These are phyloP conservation scores for Erebia epiphron DNA, from an alignment of 2,888 invertebrate genomes.

Conservation along the genomic window DNA sequence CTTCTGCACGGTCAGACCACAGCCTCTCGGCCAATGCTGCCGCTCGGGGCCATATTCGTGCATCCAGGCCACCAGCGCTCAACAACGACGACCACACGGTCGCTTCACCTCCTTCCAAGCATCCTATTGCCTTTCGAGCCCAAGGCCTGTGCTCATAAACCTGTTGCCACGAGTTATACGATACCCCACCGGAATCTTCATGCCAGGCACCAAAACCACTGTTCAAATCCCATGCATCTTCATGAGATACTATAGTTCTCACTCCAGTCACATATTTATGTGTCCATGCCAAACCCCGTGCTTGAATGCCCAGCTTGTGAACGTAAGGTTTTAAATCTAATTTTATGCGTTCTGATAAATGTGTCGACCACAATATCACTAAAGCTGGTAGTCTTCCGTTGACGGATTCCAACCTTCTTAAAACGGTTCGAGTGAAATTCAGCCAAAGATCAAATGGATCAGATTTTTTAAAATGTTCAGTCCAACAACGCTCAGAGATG, in stretches of 20 bases:
- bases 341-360: slow-evolving; percentile 54
- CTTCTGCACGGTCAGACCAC: slow-evolving; percentile 84
- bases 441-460: slow-evolving; percentile 87
- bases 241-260: slow-evolving; percentile 89
- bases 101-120: slow-evolving; percentile 88
- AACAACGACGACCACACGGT: slow-evolving; percentile 92
- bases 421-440: slow-evolving; percentile 85
- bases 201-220: slow-evolving; percentile 92
- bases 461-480: slow-evolving; percentile 83
- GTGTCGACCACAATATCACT: slow-evolving; percentile 61
- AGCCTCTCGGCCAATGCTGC: slow-evolving; percentile 91
- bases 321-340: slow-evolving; percentile 54
- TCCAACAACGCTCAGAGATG: slow-evolving; percentile 89
- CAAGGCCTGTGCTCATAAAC: slow-evolving; percentile 91
- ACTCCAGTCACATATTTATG: slow-evolving; percentile 81
- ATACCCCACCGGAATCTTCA: slow-evolving; percentile 88
- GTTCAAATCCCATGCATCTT: slow-evolving; percentile 93
- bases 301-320: slow-evolving; percentile 67
- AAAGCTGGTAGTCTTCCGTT: slow-evolving; percentile 67
- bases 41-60: slow-evolving; percentile 90
- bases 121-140: slow-evolving; percentile 60
- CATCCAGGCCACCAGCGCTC: slow-evolving; percentile 86
- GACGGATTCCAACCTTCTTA: slow-evolving; percentile 81
- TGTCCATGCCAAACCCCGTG: slow-evolving; percentile 86
- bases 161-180: slow-evolving; percentile 92